Conservation (phyloP, 2,888 invertebrate species). For the Lymantria dispar region DNA sequence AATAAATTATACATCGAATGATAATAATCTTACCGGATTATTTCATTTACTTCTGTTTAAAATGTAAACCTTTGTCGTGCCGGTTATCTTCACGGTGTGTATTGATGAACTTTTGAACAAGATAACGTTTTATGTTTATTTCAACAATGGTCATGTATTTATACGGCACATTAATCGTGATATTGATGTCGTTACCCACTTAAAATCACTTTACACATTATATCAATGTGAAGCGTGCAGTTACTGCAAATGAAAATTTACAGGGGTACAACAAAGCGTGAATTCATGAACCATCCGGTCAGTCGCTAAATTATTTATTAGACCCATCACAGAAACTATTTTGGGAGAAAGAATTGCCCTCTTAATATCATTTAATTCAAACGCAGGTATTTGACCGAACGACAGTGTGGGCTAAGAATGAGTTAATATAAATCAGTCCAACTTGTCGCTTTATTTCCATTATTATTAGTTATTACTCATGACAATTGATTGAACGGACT, state of each 20-base stretch:
- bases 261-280: constrained; percentile 51
- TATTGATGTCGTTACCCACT: constrained; percentile 39
- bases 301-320: constrained; percentile 63
- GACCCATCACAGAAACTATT: constrained; percentile 58
- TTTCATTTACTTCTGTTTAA: constrained; percentile 27
- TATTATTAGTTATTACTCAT: constrained; percentile 51
- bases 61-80: constrained; percentile 11
- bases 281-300: constrained; percentile 46
- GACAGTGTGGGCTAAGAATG: constrained; percentile 47
- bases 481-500: constrained; percentile 52
- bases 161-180: constrained; percentile 42
- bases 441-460: constrained; percentile 49
- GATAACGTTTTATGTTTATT: constrained; percentile 33
- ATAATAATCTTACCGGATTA: constrained; percentile 41
- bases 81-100: constrained; percentile 10
- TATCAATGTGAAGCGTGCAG: constrained; percentile 32
- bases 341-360: constrained; percentile 57
- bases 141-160: constrained; percentile 33
- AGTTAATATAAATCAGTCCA: constrained; percentile 55
- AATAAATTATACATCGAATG: constrained; percentile 38
- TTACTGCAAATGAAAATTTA: constrained; percentile 40
- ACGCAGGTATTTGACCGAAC: constrained; percentile 73
- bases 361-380: constrained; percentile 60
- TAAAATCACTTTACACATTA: constrained; percentile 41
- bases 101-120: constrained; percentile 30